Base-by-base conservation (phyloP, 2,888 invertebrate species). In the Heliconius erato region DNA sequence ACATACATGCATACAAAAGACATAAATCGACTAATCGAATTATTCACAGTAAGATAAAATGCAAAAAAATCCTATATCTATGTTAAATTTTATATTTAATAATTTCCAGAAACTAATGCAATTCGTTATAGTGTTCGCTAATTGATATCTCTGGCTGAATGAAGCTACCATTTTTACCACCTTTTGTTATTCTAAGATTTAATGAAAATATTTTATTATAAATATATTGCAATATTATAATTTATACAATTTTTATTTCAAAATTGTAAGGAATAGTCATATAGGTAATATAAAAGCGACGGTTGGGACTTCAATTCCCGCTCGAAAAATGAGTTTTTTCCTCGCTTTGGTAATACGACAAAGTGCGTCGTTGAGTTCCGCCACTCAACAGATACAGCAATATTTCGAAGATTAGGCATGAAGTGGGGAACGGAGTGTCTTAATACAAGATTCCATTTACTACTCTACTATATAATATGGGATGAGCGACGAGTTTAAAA, bases 91-190 rank as follows among this genome's bases (percentile, higher is more conserved):
- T 28, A 67, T 67, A 67, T 16, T 16, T 28, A 6, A 28, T 28
- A 67, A 28, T 67, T 67, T 67, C 67, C 28, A 28, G 28, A 28
- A 67, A 28, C 67, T 28, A 67, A 67, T 28, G 16, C 0, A 5
- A 67, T 67, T 67, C 67, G 67, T 67, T 16, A 28, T 28, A 67
- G 67, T 26, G 67, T 67, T 67, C 28, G 67, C 67, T 28, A 67
- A 67, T 67, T 1, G 67, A 28, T 67, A 67, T 16, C 67, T 67
- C 28, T 16, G 67, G 28, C 67, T 5, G 67, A 28, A 67, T 67
- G 28, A 67, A 67, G 67, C 67, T 67, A 28, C 67, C 67, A 67
- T 16, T 67, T 26, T 67, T 32, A 67, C 16, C 67, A 67, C 67
- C 67, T 67, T 16, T 26, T 67, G 28, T 67, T 67, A 19, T 67